Percentiles rank a stretch among this genome's conserved stretches.
Evolutionary conservation across 2,113 vertebrate genomes (phyloP).

Genomic region (Entosphenus tridentatus): DNA sequence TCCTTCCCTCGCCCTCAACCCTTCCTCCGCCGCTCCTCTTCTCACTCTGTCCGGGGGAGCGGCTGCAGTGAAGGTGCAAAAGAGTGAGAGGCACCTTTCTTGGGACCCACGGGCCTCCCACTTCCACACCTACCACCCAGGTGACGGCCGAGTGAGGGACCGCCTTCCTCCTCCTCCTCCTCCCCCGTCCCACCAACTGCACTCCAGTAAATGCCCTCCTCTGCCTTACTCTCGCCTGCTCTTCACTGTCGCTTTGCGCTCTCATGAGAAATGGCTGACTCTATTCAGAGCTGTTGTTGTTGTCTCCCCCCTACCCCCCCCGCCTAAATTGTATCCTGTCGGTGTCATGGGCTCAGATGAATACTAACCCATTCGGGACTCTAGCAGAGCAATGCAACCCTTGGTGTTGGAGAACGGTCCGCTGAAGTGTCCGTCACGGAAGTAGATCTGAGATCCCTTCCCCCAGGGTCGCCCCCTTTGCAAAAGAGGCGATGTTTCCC

Average conservation of each 20-base stretch:
- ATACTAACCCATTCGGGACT: no score
- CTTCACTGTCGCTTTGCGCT: not conserved
- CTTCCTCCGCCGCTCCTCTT: not conserved
- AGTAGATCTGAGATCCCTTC: no score
- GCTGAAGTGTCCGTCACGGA: no score
- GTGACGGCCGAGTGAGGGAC: slow-evolving; percentile 32
- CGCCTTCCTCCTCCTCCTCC: slow-evolving; percentile 37
- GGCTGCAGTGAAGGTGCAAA: slow-evolving; percentile 63
- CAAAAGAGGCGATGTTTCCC: no score
- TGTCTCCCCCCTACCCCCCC: slow-evolving; percentile 7
- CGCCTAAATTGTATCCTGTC: no score
- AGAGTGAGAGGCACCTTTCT: slow-evolving; percentile 51
- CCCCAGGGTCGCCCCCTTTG: no score
- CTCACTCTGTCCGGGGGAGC: not conserved
- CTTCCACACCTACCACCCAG: slow-evolving; percentile 46
- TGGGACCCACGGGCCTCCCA: slow-evolving; percentile 67
- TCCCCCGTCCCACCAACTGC: slow-evolving; percentile 36
- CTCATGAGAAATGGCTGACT: not conserved
- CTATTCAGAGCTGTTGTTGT: not conserved
- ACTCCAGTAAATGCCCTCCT: slow-evolving; percentile 47
- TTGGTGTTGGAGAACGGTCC: no score
- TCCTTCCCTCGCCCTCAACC: not conserved
- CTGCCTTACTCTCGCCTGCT: slow-evolving; percentile 5
- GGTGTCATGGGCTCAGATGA: no score
- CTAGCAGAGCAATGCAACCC: no score